Conservation (phyloP, 2,797 vertebrate species). For the Amphiprion clarkii region DNA sequence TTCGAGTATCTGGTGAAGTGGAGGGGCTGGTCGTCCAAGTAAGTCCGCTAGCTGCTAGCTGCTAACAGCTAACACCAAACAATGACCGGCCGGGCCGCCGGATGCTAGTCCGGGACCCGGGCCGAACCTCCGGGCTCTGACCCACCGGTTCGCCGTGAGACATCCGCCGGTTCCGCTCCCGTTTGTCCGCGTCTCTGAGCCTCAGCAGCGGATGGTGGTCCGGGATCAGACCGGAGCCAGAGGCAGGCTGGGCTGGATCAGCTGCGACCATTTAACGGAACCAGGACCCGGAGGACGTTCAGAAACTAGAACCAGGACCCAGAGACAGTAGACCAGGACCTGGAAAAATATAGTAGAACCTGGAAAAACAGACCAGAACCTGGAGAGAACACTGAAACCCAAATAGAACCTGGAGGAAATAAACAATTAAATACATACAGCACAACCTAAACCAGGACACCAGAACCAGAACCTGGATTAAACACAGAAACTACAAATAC, state of each 20-base stretch:
- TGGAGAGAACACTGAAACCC: too few relatives aligned
- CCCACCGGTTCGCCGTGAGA: fast-evolving
- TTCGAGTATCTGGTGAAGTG: slow-evolving; percentile 96
- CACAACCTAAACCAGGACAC: too few relatives aligned
- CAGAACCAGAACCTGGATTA: neutral
- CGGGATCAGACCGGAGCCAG: neutral
- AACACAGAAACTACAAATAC: too few relatives aligned
- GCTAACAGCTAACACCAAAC: slow-evolving; percentile 59
- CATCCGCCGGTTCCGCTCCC: neutral
- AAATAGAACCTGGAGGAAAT: too few relatives aligned
- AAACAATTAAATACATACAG: too few relatives aligned
- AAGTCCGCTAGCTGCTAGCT: slow-evolving; percentile 74
- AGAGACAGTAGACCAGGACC: too few relatives aligned
- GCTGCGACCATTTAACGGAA: neutral
- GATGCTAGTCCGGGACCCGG: too few relatives aligned
- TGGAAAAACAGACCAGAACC: too few relatives aligned
- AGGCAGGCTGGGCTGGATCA: neutral
- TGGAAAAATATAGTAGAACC: neutral
- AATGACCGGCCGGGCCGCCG: slow-evolving; percentile 21
- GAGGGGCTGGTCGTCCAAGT: slow-evolving; percentile 97
- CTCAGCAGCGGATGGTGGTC: slow-evolving; percentile 1
- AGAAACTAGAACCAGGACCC: neutral
- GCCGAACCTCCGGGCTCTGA: neutral
- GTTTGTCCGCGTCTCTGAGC: neutral
- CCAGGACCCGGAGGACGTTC: neutral